Evolutionary conservation across 23 tunicate species (phyloP), one percentile per base, ranked within the genome.

Genomic region (Styela plicata): DNA sequence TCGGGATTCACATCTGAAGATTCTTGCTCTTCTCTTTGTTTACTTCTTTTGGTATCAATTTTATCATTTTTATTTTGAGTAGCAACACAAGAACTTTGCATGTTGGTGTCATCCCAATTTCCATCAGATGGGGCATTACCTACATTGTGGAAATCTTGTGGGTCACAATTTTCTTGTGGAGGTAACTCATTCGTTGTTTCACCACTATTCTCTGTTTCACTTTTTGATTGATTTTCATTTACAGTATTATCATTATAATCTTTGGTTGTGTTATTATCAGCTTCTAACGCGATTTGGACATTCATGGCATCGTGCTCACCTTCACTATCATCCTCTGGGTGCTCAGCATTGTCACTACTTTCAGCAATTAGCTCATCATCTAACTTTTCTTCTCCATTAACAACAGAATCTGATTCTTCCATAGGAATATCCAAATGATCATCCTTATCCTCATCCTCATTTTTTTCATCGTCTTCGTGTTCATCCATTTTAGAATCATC

Each of bases 401-500:
- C 86, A 30, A 20, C 64, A 24, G 44, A 80, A 24, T 69, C 33
- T 70, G 17, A 2, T 5, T 82, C 86, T 21, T 64, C 25, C 24
- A 10, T 34, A 20, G n/a, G 24, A 10, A 29, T 7, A 33, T 30
- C 74, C 5, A 28, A 24, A 80, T 31, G 29, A 32, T 63, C 84
- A 0, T 66, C 84, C 0, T 29, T 34, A 5, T 65, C 24, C 19
- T 63, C 61, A 64, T 63, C 84, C 7, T 10, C 75, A 65, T 80
- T 30, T 24, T 64, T 64, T 18, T 84, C 74, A n/a, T 74, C 87
- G 21, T 83, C 70, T 27, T 82, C 86, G 52, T 71, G 31, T 18
- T 83, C 68, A 25, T 75, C 74, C 19, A 63, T 76, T 62, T 82
- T 69, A 36, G 65, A 34, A 2, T 83, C 84, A 0, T 88, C 83